Percentiles rank a stretch among this genome's conserved stretches.
phyloP scores from a whole-genome alignment of 2,888 invertebrate genomes.

The Apantesis nais region DNA sequence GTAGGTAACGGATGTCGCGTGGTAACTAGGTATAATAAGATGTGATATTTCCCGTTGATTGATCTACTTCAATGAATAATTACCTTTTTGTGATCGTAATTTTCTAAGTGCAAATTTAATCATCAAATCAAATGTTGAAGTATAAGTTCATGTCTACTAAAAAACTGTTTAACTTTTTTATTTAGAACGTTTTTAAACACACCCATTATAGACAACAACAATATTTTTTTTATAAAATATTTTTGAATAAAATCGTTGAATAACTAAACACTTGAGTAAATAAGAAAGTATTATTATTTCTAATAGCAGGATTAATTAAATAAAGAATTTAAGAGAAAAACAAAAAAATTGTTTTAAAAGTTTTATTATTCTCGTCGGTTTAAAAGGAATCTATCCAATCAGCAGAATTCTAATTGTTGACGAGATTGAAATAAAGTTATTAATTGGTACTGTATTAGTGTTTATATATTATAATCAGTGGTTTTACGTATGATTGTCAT shows the following conservation, averaged over 20 bases:
- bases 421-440: too few species aligned
- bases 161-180: background rate
- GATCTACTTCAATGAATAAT: slow-evolving; percentile 30
- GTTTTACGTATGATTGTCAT: too few species aligned
- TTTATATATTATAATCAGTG: too few species aligned
- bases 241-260: background rate
- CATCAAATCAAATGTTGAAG: background rate
- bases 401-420: too few species aligned
- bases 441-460: too few species aligned
- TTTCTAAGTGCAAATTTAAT: background rate
- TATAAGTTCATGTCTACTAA: background rate
- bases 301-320: background rate
- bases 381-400: too few species aligned
- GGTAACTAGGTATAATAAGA: slow-evolving; percentile 33
- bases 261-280: background rate
- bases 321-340: background rate
- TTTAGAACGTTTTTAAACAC: background rate
- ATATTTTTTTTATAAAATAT: background rate
- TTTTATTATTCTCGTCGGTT: too few species aligned
- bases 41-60: slow-evolving; percentile 36
- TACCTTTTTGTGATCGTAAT: slow-evolving; percentile 13
- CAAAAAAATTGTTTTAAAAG: background rate
- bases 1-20: slow-evolving; percentile 22
- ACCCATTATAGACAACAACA: background rate
- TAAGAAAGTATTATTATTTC: background rate